Conservation (phyloP, 2,797 vertebrate species). For the Alfaro cultratus region DNA sequence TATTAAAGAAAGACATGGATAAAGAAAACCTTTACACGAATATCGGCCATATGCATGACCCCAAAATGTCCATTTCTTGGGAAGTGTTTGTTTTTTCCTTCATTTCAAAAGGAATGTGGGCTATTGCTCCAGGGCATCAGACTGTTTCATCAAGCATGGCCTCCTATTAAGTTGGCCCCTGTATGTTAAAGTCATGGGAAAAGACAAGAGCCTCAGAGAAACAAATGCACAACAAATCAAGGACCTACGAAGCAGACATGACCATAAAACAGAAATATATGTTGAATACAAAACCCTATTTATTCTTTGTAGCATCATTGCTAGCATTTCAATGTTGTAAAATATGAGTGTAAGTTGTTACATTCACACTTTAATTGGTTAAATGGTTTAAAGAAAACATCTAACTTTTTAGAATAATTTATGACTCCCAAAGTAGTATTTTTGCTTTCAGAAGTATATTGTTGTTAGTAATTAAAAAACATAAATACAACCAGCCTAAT, state of each 20-base stretch:
- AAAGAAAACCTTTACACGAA: constrained; percentile 14
- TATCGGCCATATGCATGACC: constrained; percentile 41
- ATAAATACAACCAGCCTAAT: background rate
- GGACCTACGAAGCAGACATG: constrained; percentile 38
- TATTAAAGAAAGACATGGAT: constrained; percentile 9
- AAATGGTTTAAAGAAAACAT: background rate
- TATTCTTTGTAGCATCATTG: constrained; percentile 6
- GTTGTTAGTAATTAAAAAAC: background rate
- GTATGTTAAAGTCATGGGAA: constrained; percentile 47
- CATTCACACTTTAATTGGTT: background rate
- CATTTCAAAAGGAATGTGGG: constrained; percentile 55
- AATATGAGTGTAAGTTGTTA: background rate
- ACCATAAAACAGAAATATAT: constrained; percentile 10
- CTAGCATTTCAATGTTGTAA: background rate
- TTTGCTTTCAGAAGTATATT: background rate
- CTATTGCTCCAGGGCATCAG: constrained; percentile 63
- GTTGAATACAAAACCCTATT: constrained; percentile 1
- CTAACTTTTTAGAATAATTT: background rate
- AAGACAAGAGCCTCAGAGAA: constrained; percentile 42
- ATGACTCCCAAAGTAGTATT: background rate
- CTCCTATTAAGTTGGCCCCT: constrained; percentile 40
- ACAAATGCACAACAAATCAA: constrained; percentile 26
- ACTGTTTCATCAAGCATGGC: constrained; percentile 53
- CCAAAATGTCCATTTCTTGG: constrained; percentile 57
- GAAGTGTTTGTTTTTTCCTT: constrained; percentile 25